Percentiles rank a stretch among this genome's conserved stretches.
These are phyloP conservation scores for Rhinophrynus dorsalis DNA, from an alignment of 2,797 vertebrate genomes.

Conservation along the genomic window DNA sequence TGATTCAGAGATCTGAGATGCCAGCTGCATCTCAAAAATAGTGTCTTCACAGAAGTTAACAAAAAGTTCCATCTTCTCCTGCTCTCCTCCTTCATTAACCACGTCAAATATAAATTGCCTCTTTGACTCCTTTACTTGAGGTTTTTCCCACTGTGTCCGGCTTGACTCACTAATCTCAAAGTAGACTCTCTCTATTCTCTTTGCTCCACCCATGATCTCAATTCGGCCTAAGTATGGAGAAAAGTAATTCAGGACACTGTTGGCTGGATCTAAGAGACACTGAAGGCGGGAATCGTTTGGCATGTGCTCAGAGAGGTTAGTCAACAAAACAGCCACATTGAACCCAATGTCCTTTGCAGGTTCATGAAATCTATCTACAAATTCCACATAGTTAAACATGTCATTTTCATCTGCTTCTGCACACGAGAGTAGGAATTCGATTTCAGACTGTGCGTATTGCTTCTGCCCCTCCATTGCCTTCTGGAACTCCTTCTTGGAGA, in stretches of 20 bases:
- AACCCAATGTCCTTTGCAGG: conserved; percentile 98
- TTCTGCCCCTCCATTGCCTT: conserved; percentile 99
- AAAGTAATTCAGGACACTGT: conserved; percentile 96
- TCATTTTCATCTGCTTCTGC: conserved; percentile 96
- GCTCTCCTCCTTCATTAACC: conserved; percentile 96
- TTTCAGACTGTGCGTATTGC: conserved; percentile 93
- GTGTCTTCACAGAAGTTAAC: conserved; percentile 99
- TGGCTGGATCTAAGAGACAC: conserved; percentile 86
- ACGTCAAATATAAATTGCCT: conserved; percentile 98
- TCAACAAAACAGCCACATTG: conserved; percentile 92
- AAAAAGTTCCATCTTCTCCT: conserved; percentile 98
- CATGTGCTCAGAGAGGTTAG: conserved; percentile 97
- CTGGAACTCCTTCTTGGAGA: conserved; percentile 98
- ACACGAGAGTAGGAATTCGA: conserved; percentile 94
- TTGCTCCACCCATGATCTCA: conserved; percentile 97
- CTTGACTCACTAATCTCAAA: conserved; percentile 98
- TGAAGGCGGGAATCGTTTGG: conserved; percentile 90
- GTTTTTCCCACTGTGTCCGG: conserved; percentile 98
- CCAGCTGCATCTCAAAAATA: conserved; percentile 98
- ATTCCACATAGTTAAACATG: conserved; percentile 94
- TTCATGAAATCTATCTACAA: conserved; percentile 94
- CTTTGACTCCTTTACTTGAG: conserved; percentile 98
- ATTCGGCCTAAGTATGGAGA: conserved; percentile 93
- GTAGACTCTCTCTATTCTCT: conserved; percentile 96
- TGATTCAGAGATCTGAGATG: conserved; percentile 93